Percentiles rank a stretch among this genome's conserved stretches.
These are phyloP conservation scores for Choreutis nemorana DNA, from an alignment of 2,888 invertebrate species.

Conservation along the genomic window DNA sequence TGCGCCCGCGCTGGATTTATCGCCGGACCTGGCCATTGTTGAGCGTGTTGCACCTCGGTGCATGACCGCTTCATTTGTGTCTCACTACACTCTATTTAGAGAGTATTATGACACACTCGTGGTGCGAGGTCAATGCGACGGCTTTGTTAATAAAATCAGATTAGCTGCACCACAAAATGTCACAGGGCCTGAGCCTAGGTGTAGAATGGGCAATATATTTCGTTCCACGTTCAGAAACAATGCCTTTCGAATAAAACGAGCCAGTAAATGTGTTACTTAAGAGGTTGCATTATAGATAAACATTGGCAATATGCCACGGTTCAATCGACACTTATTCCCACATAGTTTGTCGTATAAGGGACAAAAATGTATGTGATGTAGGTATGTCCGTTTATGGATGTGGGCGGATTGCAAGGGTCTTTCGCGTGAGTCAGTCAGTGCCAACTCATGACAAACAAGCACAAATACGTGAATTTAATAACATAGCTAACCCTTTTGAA, in stretches of 20 bases:
- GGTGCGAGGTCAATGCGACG: slow-evolving; percentile 4
- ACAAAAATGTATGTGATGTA: slow-evolving; percentile 37
- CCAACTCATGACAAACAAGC: neutral
- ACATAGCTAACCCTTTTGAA: too few relatives aligned
- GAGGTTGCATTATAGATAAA: slow-evolving; percentile 13
- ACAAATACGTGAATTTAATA: too few relatives aligned
- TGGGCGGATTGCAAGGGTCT: slow-evolving; percentile 18
- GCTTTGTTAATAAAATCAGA: slow-evolving; percentile 14
- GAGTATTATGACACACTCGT: slow-evolving; percentile 22
- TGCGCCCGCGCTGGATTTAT: slow-evolving; percentile 27
- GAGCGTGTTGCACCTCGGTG: slow-evolving; percentile 12
- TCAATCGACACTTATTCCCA: slow-evolving; percentile 22
- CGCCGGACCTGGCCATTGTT: slow-evolving; percentile 23
- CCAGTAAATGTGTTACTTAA: slow-evolving; percentile 14
- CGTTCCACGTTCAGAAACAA: slow-evolving; percentile 28
- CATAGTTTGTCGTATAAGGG: slow-evolving; percentile 34
- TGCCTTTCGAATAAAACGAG: slow-evolving; percentile 18
- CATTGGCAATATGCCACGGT: slow-evolving; percentile 30
- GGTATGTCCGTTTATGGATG: slow-evolving; percentile 28
- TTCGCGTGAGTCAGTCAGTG: slow-evolving; percentile 23
- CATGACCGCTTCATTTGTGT: slow-evolving; percentile 30
- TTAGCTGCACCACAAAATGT: slow-evolving; percentile 27
- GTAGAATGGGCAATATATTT: slow-evolving; percentile 11
- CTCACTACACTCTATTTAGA: slow-evolving; percentile 16
- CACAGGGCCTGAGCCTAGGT: slow-evolving; percentile 14